Evolutionary conservation across 92 coral and sea anemone genomes (phyloP), one percentile per base, ranked within the genome.

Genomic region (Chrysogorgia sp.): DNA sequence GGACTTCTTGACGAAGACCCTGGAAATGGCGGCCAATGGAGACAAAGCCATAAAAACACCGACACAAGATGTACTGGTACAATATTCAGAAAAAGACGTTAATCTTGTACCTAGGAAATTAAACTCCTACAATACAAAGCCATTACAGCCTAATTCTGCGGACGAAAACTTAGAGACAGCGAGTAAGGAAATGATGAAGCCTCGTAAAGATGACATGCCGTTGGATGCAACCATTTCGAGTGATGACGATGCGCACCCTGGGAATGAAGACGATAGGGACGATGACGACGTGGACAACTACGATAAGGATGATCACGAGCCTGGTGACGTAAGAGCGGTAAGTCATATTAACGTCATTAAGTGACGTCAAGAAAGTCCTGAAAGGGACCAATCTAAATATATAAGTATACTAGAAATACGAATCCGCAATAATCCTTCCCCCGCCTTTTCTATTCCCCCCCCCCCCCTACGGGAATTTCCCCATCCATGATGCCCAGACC

Each of bases 241-340:
- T 28, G 53, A 76, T 25, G 77, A 79, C 32, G 74, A 76, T 25
- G 57, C 53, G 37, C 86, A 71, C 29, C 76, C 40, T 4, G 85
- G 68, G 22, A 83, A 63, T 2, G 90, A 88, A 40, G 32, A 66
- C 29, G 76, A 68, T 35, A 90, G 81, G 8, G 80, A 74, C 52
- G 81, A 60, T 14, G 61, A 40, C 34, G 74, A 86, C 40, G 87
- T 75, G 37, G 71, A 56, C 43, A 55, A 68, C 29, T 82, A 68
- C 1, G 81, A 20, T 24, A 83, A 80, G 19, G 83, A 65, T 23
- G 88, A 79, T 29, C 33, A 63, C 23, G 59, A 50, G 1, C 6
- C 2, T 29, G 65, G 30, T 6, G 40, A 62, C 29, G 26, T 31
- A 12, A 45, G 56, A 7, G n/a, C n/a, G n/a, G n/a, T n/a, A n/a